Percentiles rank a stretch among this genome's conserved stretches.
phyloP scores from a whole-genome alignment of 30 jellyfish, hydroid and myxozoan species.

The Cassiopea xamachana region DNA sequence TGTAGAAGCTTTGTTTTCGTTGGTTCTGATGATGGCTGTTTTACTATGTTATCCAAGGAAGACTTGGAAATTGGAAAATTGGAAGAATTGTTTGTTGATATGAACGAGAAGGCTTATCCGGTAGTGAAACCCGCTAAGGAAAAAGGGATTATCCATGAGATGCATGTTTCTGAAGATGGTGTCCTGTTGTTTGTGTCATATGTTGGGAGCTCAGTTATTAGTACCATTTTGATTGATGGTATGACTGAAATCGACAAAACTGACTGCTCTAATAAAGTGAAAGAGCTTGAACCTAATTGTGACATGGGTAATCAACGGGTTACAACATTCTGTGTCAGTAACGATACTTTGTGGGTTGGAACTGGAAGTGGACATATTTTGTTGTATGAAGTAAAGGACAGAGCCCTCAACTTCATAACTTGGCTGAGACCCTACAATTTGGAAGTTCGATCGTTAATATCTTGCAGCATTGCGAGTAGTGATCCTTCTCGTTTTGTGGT shows the following conservation, averaged over 20 bases:
- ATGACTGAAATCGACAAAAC: too few species aligned
- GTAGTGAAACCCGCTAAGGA: conserved; percentile 32
- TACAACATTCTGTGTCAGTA: conserved; percentile 70
- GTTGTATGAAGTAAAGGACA: conserved; percentile 45
- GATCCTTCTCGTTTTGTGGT: conserved; percentile 62
- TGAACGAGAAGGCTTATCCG: conserved; percentile 7
- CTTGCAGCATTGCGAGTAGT: conserved; percentile 18
- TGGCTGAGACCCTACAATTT: conserved; percentile 81
- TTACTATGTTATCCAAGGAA: conserved; percentile 40
- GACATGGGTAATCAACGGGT: conserved; percentile 75
- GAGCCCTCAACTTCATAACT: conserved; percentile 31
- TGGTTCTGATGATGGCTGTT: conserved; percentile 79
- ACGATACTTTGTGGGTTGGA: conserved; percentile 94
- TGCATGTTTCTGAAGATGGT: conserved; percentile 62
- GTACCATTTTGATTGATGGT: conserved; percentile 10
- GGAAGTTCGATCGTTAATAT: conserved; percentile 68
- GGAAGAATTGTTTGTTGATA: conserved; percentile 20
- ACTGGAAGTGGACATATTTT: conserved; percentile 96
- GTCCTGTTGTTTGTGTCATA: conserved; percentile 48
- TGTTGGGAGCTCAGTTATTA: conserved; percentile 64
- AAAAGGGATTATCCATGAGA: conserved; percentile 39
- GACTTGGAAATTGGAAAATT: too few species aligned
- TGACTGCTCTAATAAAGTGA: conserved; percentile 64
- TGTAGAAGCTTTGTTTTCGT: conserved; percentile 48
- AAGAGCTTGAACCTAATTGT: conserved; percentile 54